Conservation (phyloP, 1,140 invertebrate species). For the Pseudomyrmex sp. region DNA sequence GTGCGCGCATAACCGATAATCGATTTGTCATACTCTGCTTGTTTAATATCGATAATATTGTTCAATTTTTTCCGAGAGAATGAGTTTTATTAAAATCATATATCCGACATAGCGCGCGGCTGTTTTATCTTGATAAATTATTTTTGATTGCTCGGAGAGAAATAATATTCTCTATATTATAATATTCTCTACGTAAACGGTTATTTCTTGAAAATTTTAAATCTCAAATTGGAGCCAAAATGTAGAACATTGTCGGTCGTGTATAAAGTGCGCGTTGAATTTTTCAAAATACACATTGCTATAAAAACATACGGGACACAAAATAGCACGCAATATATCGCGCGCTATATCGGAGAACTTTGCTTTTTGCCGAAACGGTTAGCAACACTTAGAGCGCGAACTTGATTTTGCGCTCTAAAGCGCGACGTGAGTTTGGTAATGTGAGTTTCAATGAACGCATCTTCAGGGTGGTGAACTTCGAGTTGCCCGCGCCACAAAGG, state of each 20-base stretch:
- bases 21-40: background rate
- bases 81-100: too few species aligned
- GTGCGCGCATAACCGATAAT: background rate
- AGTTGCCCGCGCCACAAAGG: conserved; percentile 78
- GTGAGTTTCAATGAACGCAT: conserved; percentile 62
- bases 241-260: too few species aligned
- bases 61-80: background rate
- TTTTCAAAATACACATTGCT: background rate
- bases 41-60: background rate
- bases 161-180: too few species aligned
- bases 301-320: background rate
- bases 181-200: too few species aligned
- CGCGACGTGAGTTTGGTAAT: conserved; percentile 41
- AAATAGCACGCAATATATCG: background rate
- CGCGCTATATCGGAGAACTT: conserved; percentile 28
- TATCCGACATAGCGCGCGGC: too few species aligned
- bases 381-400: conserved; percentile 48
- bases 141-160: too few species aligned
- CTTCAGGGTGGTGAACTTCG: conserved; percentile 68
- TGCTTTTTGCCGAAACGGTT: conserved; percentile 42
- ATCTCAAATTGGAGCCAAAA: too few species aligned
- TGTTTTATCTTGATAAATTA: too few species aligned
- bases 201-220: too few species aligned
- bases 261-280: background rate
- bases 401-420: conserved; percentile 41